phyloP scores from a whole-genome alignment of 2,113 vertebrate species.

The Murina feae region DNA sequence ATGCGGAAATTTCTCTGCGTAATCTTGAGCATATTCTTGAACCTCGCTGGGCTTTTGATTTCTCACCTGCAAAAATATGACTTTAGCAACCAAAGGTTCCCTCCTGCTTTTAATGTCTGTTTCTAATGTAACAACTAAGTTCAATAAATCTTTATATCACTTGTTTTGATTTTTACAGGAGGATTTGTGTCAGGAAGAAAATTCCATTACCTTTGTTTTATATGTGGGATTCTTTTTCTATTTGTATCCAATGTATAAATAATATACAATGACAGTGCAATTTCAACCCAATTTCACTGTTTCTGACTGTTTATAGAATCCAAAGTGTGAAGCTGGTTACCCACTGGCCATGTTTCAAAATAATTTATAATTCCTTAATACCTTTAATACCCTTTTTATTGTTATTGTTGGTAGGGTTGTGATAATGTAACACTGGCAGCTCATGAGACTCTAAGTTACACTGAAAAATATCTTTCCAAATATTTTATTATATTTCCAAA shows the following conservation, averaged over 20 bases:
- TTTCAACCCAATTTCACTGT: neutral
- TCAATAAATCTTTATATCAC: conserved; percentile 10
- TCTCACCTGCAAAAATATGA: neutral
- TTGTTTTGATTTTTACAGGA: conserved; percentile 32
- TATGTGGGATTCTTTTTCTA: neutral
- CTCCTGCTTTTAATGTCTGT: neutral
- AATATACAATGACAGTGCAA: conserved; percentile 26
- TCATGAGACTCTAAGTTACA: neutral
- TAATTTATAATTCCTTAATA: neutral
- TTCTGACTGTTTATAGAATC: conserved; percentile 34
- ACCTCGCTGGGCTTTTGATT: neutral
- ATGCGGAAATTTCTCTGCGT: neutral
- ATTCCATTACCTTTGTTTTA: conserved; percentile 29
- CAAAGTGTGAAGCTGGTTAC: neutral
- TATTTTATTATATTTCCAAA: neutral
- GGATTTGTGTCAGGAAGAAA: conserved; percentile 21
- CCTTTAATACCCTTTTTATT: neutral
- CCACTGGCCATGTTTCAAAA: neutral
- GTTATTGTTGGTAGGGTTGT: neutral
- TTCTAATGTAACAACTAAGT: neutral
- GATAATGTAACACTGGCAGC: neutral
- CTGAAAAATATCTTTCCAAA: neutral
- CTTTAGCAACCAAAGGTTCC: neutral
- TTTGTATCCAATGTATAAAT: conserved; percentile 26
- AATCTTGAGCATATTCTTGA: neutral